Base-by-base conservation (phyloP, 2,888 invertebrate species). In the Heliconius ismenius region DNA sequence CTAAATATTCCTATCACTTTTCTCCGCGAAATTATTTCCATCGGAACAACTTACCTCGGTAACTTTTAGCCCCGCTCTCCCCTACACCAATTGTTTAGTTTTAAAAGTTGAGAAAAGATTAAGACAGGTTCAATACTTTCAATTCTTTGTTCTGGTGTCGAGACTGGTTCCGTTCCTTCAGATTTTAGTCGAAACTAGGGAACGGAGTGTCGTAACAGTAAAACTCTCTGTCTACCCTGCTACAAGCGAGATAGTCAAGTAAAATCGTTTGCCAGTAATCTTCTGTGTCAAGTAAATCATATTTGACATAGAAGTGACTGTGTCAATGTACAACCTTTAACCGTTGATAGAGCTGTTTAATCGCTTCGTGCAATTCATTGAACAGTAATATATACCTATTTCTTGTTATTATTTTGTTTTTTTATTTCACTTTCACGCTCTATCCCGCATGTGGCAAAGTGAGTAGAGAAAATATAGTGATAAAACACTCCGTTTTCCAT, bases 281-380 rank as follows among this genome's bases (percentile, higher is more conserved):
- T 67, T 26, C 24, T 28, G 28, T 28, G 28, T 3, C 28, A 28
- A 28, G 2, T 28, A 58, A 70, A 70, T 70, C 58, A 24, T 58
- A 70, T 43, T 24, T 62, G 1, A 70, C n/a, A 62, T 26, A 62
- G 43, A 26, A 76, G 78, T 79, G 80, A 81, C 80, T 81, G 82
- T 81, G 84, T 85, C 84, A 85, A 83, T 75, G 83, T 73, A 76
- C 83, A 81, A 85, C 85, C 84, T 85, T 79, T 83, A 62, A 73
- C 73, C 62, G 73, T 4, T 26, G 73, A 62, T 63, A 63, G 21
- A 79, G 81, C 81, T 75, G 26, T 70, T 18, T 63, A 69, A 62
- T 62, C 39, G 39, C 28, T 72, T 62, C 21, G 32, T 26, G 6
- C 60, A 18, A 62, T 62, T 62, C 26, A 43, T 60, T 36, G 60